phyloP scores from a whole-genome alignment of 2,888 invertebrate genomes.

The Dexiosoma caninum region DNA sequence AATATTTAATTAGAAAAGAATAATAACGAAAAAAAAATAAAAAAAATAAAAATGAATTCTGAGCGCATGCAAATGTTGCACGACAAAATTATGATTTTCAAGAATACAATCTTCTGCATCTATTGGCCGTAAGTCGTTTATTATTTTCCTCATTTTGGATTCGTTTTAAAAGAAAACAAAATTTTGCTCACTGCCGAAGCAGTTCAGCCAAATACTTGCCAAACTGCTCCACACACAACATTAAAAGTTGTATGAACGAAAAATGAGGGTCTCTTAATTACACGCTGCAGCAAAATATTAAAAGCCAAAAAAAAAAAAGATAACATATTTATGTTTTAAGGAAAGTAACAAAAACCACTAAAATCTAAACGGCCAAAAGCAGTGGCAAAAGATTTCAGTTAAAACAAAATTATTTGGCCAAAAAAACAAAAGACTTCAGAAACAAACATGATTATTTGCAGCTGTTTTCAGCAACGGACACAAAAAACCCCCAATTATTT shows the following conservation, averaged over 20 bases:
- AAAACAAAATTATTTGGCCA: constrained; percentile 35
- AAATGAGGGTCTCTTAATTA: constrained; percentile 59
- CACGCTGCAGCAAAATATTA: constrained; percentile 26
- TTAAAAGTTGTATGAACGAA: constrained; percentile 5
- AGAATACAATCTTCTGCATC: not conserved
- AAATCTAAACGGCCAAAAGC: constrained; percentile 38
- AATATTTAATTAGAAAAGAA: constrained; percentile 17
- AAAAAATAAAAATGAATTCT: not conserved
- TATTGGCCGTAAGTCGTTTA: not conserved
- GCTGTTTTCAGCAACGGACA: constrained; percentile 44
- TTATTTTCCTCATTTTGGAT: not conserved
- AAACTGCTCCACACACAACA: not conserved
- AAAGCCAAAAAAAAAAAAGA: no score
- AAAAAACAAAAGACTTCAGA: constrained; percentile 55
- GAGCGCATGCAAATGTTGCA: not conserved
- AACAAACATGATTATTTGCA: constrained; percentile 55
- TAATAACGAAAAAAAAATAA: no score
- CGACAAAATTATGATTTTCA: not conserved
- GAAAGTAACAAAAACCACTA: constrained; percentile 5
- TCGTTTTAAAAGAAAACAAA: not conserved
- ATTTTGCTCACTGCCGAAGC: not conserved
- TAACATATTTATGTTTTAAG: constrained; percentile 26
- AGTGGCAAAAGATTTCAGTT: constrained; percentile 37
- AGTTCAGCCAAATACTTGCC: not conserved
- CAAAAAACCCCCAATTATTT: constrained; percentile 48